Percentiles rank a stretch among this genome's conserved stretches.
phyloP scores from a whole-genome alignment of 2,888 invertebrate genomes.

The Pristionchus japonicus region DNA sequence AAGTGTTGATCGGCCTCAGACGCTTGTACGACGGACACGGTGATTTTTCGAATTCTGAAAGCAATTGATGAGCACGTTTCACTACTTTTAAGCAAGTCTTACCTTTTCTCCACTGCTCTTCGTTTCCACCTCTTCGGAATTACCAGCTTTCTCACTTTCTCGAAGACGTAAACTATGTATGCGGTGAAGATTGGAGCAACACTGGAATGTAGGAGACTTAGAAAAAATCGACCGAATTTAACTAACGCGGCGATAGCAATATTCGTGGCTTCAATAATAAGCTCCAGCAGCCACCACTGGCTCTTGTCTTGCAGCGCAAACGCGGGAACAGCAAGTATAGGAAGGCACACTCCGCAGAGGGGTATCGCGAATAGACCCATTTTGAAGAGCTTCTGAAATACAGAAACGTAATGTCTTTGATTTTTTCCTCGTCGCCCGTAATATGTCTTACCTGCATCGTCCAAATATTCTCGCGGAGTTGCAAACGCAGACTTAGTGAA shows the following conservation, averaged over 20 bases:
- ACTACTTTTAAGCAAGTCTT: background rate
- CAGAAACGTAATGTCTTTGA: background rate
- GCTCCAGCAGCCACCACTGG: background rate
- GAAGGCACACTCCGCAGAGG: background rate
- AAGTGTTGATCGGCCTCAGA: background rate
- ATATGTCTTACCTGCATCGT: background rate
- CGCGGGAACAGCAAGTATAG: background rate
- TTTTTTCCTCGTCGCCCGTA: too few species aligned
- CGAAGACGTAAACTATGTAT: background rate
- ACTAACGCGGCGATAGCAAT: background rate
- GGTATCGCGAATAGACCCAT: background rate
- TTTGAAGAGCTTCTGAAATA: background rate
- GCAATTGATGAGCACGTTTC: too few species aligned
- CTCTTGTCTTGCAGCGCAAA: background rate
- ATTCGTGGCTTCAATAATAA: background rate
- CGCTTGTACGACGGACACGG: background rate
- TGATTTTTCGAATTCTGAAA: background rate
- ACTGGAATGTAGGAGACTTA: background rate
- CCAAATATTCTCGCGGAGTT: background rate
- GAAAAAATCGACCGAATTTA: background rate
- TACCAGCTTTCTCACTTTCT: background rate
- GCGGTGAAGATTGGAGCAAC: background rate
- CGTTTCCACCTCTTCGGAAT: background rate
- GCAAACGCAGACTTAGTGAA: background rate
- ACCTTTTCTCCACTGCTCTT: background rate